Conservation (phyloP, 2,113 vertebrate genomes). For the Chlorocebus sabaeus region DNA sequence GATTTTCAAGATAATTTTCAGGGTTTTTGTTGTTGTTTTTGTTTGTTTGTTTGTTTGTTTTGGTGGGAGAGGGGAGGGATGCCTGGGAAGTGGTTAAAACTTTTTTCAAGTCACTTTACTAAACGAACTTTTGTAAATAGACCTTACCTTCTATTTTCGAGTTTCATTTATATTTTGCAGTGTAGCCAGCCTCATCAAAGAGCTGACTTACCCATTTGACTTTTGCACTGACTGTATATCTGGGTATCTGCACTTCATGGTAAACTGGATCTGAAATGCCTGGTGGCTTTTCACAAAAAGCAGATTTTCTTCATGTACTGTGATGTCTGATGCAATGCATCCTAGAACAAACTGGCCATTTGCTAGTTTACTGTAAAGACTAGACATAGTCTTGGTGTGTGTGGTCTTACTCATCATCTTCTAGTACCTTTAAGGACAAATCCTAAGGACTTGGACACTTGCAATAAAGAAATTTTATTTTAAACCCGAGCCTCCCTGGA, state of each 20-base stretch:
- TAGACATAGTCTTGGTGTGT: constrained; percentile 76
- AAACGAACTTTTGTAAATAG: constrained; percentile 82
- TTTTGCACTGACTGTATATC: constrained; percentile 71
- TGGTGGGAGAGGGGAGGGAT: neutral
- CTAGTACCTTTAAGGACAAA: constrained; percentile 74
- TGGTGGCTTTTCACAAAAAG: constrained; percentile 57
- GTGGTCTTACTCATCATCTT: constrained; percentile 67
- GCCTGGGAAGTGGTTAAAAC: constrained; percentile 9
- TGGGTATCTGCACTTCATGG: constrained; percentile 48
- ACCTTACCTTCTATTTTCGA: constrained; percentile 70
- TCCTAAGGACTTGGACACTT: constrained; percentile 78
- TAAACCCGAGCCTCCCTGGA: constrained; percentile 68
- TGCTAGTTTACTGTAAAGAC: constrained; percentile 76
- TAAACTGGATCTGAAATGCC: constrained; percentile 53
- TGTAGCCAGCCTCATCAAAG: constrained; percentile 60
- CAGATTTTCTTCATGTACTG: constrained; percentile 75
- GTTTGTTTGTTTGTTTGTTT: neutral
- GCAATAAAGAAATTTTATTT: constrained; percentile 80
- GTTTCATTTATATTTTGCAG: constrained; percentile 69
- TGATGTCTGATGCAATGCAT: constrained; percentile 78
- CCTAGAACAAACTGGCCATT: constrained; percentile 73
- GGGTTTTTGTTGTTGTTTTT: constrained; percentile 53
- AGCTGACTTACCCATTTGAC: constrained; percentile 68
- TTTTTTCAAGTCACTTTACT: constrained; percentile 77
- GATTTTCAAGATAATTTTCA: constrained; percentile 80